A percentile compares a stretch with the other conserved stretches of the same genome.
phyloP scores from a whole-genome alignment of 2,888 invertebrate species.

The Agrotis segetum region DNA sequence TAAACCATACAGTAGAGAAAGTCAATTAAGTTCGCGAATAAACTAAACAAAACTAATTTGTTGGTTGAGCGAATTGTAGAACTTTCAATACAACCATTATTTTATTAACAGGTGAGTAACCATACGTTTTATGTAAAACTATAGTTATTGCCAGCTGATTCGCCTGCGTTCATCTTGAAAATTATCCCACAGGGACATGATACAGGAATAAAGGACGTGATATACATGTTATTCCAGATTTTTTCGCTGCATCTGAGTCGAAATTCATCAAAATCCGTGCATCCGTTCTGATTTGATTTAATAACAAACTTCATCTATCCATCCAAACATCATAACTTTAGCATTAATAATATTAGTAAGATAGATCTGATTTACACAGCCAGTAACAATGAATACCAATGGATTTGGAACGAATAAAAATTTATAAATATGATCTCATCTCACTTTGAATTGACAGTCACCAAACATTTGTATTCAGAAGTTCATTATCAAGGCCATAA shows the following conservation, averaged over 20 bases:
- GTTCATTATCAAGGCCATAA: not conserved
- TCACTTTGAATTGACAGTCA: constrained; percentile 14
- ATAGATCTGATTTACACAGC: too few species aligned
- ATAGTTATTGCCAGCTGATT: too few species aligned
- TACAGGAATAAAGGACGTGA: too few species aligned
- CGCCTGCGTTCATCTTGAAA: too few species aligned
- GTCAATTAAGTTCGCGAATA: not conserved
- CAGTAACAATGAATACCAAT: not conserved
- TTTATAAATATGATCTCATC: constrained; percentile 39
- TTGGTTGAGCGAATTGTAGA: not conserved
- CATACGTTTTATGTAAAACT: not conserved
- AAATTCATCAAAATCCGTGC: too few species aligned
- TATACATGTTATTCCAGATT: too few species aligned
- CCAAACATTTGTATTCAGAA: constrained; percentile 8
- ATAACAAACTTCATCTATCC: too few species aligned
- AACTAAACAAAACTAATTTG: constrained; percentile 7
- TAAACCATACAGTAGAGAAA: not conserved
- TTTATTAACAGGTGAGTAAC: constrained; percentile 34
- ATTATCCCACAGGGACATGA: too few species aligned
- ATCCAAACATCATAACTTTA: too few species aligned
- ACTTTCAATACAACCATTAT: not conserved
- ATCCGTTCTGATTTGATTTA: too few species aligned
- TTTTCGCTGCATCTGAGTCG: too few species aligned
- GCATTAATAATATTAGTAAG: too few species aligned
- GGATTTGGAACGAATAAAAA: constrained; percentile 8